Evolutionary conservation across 2,888 invertebrate genomes (phyloP).

Genomic region (Caradrina kadenii): DNA sequence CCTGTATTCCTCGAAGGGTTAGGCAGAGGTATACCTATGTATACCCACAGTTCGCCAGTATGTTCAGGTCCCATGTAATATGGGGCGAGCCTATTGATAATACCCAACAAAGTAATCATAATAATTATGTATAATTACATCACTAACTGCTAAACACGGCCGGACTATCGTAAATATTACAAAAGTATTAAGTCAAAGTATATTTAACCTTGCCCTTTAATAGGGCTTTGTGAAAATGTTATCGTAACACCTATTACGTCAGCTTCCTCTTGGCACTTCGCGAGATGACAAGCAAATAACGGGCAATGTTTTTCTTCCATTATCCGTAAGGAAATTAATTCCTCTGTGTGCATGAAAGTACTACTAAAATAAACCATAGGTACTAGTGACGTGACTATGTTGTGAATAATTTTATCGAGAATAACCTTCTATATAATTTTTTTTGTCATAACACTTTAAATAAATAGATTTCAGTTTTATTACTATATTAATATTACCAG

Average conservation of each 20-base stretch:
- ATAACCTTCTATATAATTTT: too few relatives aligned
- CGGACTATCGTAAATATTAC: not conserved
- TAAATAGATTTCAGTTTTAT: too few relatives aligned
- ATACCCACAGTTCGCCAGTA: too few relatives aligned
- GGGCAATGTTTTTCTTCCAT: conserved; percentile 53
- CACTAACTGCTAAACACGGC: too few relatives aligned
- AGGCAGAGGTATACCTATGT: too few relatives aligned
- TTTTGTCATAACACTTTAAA: too few relatives aligned
- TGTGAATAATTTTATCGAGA: too few relatives aligned
- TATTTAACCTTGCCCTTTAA: conserved; percentile 4
- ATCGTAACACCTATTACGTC: conserved; percentile 42
- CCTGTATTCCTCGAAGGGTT: too few relatives aligned
- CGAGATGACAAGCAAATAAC: conserved; percentile 52
- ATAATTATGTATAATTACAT: not conserved
- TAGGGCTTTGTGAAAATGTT: conserved; percentile 28
- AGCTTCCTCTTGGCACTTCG: conserved; percentile 21
- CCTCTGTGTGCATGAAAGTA: conserved; percentile 34
- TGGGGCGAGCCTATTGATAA: too few relatives aligned
- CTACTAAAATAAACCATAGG: conserved; percentile 32
- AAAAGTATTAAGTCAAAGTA: not conserved
- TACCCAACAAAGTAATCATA: too few relatives aligned
- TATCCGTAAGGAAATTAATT: conserved; percentile 55
- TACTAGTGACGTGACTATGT: conserved; percentile 22
- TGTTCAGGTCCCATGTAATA: too few relatives aligned
- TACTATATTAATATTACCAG: too few relatives aligned